phyloP scores from a whole-genome alignment of 2,888 invertebrate genomes.

The Cataglyphis cursor region DNA sequence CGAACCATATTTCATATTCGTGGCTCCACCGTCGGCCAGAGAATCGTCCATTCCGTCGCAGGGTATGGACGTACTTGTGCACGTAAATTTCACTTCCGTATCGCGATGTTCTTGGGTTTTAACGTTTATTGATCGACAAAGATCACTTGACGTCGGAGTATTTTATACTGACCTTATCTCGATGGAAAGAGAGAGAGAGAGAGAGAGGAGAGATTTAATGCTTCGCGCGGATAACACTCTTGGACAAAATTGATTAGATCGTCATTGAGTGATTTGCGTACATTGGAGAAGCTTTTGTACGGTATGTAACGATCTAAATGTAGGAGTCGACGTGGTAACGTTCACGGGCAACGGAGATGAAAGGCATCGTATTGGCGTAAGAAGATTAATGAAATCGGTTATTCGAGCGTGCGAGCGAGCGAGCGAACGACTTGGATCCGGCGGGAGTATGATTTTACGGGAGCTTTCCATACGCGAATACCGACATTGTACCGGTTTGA shows the following conservation, averaged over 20 bases:
- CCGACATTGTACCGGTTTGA: conserved; percentile 38
- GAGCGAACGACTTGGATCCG: neutral
- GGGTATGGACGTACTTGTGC: conserved; percentile 2
- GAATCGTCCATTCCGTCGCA: conserved; percentile 52
- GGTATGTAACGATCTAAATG: conserved; percentile 40
- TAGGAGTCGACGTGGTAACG: conserved; percentile 11
- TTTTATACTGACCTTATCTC: neutral
- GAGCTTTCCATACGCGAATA: conserved; percentile 16
- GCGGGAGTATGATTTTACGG: conserved; percentile 42
- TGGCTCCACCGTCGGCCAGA: conserved; percentile 44
- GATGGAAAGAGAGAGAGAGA: no score
- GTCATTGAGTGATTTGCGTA: conserved; percentile 50
- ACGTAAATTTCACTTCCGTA: conserved; percentile 7
- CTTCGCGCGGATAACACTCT: neutral
- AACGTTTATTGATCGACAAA: conserved; percentile 1
- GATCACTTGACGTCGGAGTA: neutral
- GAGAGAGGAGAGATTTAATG: neutral
- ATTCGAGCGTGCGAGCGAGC: conserved; percentile 19
- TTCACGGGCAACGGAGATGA: conserved; percentile 18
- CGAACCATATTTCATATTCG: conserved; percentile 61
- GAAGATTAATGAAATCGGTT: conserved; percentile 54
- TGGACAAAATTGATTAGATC: conserved; percentile 10
- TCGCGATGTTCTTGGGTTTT: no score
- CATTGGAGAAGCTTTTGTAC: conserved; percentile 28
- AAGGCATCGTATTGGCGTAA: conserved; percentile 42